A percentile compares a stretch with the other conserved stretches of the same genome.
These are phyloP conservation scores for Dynastes grantii DNA, from an alignment of 2,888 invertebrate genomes.

Conservation along the genomic window DNA sequence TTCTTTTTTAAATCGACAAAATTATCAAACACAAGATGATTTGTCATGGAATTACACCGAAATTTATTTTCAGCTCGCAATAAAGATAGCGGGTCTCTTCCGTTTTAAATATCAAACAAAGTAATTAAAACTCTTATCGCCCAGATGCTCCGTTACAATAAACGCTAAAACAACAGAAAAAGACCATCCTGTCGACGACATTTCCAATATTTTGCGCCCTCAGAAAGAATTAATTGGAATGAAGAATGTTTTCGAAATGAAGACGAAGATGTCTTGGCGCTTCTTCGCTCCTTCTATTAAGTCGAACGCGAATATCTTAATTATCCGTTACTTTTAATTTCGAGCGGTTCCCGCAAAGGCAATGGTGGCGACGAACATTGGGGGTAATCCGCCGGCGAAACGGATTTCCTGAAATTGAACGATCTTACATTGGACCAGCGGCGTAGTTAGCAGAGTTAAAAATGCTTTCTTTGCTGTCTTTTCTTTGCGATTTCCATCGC, in stretches of 20 bases:
- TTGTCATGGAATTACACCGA: not conserved
- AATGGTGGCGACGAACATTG: constrained; percentile 26
- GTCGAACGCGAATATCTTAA: constrained; percentile 39
- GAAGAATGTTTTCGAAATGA: constrained; percentile 33
- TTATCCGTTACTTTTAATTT: constrained; percentile 46
- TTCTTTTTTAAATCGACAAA: no score
- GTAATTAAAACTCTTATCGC: constrained; percentile 26
- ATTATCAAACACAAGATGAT: no score
- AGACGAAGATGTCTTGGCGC: constrained; percentile 23
- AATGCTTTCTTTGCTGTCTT: no score
- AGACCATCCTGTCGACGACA: not conserved
- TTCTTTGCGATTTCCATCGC: no score
- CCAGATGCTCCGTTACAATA: not conserved
- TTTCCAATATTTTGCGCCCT: constrained; percentile 19
- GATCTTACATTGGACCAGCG: not conserved
- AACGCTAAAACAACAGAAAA: constrained; percentile 34
- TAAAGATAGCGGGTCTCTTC: not conserved
- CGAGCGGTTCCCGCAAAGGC: constrained; percentile 15
- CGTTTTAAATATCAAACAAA: constrained; percentile 20
- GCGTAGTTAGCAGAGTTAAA: not conserved
- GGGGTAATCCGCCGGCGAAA: constrained; percentile 28
- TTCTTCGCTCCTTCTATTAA: not conserved
- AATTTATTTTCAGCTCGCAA: not conserved
- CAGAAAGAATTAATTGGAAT: constrained; percentile 38
- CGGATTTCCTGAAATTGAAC: constrained; percentile 13